Evolutionary conservation across 2,888 invertebrate species (phyloP), one percentile per base, ranked within the genome.

Genomic region (Meteorus colon): DNA sequence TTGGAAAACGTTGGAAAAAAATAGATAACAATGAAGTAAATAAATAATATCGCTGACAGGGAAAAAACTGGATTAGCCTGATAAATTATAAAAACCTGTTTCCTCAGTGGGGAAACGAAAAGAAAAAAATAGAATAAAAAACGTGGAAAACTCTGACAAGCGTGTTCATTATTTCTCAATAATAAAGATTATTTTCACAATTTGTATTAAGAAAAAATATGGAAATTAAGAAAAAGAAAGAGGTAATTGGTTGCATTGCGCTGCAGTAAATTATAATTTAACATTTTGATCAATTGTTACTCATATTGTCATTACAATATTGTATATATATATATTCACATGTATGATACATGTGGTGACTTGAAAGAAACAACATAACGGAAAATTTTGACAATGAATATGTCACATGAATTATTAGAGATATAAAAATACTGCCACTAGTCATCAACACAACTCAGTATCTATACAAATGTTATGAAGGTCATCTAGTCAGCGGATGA

Each of bases 1-100:
- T 59, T 67, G 41, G 16, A 60, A 63, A 51, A 74, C n/a, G 24
- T n/a, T n/a, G 16, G 37, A 68, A 48, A 45, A 60, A 68, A 45
- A 67, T 31, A 19, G 55, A 19, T 34, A 29, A 34, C 16, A 37
- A 34, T 16, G 4, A 48, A 24, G 3, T 5, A 19, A 55, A 19
- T n/a, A 8, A 8, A 55, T 10, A 55, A 4, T 19, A 19, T 6
- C 34, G 34, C n/a, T 8, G 19, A 55, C 5, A 55, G n/a, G 8
- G 8, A 55, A 55, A 55, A 8, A 55, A 55, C 55, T 55, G 19
- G 55, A 55, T 19, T 55, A 6, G 19, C n/a, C 8, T 24, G 4
- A 8, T 55, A 19, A 4, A 19, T 55, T 55, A 55, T 55, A 55
- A 8, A 24, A 19, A 19, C n/a, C 19, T 8, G 19, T 55, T 55